phyloP scores from a whole-genome alignment of 2,113 vertebrate genomes.

The Spermophilus dauricus region DNA sequence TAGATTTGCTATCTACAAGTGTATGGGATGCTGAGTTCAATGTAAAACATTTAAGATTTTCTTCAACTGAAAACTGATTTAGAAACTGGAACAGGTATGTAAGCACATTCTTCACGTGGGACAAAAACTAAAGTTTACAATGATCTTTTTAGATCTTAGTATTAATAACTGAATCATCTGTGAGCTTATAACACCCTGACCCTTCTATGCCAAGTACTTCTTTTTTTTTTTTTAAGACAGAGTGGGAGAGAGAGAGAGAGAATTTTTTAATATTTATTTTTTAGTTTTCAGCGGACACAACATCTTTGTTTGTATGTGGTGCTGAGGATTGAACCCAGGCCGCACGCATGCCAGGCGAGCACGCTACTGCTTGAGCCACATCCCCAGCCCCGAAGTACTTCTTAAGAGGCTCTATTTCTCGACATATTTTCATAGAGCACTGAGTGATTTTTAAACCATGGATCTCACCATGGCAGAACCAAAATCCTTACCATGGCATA shows the following conservation, averaged over 20 bases:
- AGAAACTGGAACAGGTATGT: conserved; percentile 15
- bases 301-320: no score
- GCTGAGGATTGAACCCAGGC: no score
- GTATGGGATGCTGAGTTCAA: neutral
- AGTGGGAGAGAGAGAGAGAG: no score
- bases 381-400: neutral
- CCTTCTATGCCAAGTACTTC: neutral
- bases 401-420: neutral
- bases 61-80: conserved; percentile 28
- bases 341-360: no score
- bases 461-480: neutral
- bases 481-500: conserved; percentile 21
- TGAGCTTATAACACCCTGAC: neutral
- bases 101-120: neutral
- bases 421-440: neutral
- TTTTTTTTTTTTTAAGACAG: neutral
- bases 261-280: no score
- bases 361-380: no score
- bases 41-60: neutral
- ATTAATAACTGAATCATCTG: neutral
- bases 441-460: neutral
- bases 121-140: conserved; percentile 10
- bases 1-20: conserved; percentile 35
- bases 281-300: no score
- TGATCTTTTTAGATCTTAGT: neutral